phyloP scores from a whole-genome alignment of 2,797 vertebrate genomes.

The Amniataba percoides region DNA sequence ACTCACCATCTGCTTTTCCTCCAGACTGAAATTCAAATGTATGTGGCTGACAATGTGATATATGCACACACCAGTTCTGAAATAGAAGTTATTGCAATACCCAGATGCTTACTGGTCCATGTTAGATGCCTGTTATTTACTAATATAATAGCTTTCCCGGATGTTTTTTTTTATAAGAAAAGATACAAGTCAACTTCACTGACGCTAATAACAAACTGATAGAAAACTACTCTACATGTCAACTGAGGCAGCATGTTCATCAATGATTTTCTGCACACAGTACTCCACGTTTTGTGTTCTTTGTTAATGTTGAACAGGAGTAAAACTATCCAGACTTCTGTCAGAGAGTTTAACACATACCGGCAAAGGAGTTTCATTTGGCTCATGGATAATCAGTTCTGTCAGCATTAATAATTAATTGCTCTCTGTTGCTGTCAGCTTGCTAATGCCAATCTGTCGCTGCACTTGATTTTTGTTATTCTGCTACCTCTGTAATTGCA shows the following conservation, averaged over 20 bases:
- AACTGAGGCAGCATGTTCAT: slow-evolving; percentile 5
- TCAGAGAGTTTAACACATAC: slow-evolving; percentile 29
- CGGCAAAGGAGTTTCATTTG: slow-evolving; percentile 47
- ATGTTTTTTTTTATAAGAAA: neutral
- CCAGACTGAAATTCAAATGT: slow-evolving; percentile 52
- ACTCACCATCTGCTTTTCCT: slow-evolving; percentile 69
- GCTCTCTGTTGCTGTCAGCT: slow-evolving; percentile 49
- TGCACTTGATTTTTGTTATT: slow-evolving; percentile 49
- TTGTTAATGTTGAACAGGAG: slow-evolving; percentile 23
- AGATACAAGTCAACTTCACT: neutral
- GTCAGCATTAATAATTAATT: slow-evolving; percentile 62
- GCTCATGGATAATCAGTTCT: slow-evolving; percentile 53
- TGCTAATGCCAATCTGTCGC: slow-evolving; percentile 53
- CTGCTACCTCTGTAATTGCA: slow-evolving; percentile 40
- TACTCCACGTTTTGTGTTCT: slow-evolving; percentile 6
- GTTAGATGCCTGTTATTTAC: neutral
- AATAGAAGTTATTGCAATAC: slow-evolving; percentile 12
- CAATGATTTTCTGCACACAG: slow-evolving; percentile 8
- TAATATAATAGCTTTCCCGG: neutral
- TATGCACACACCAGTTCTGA: slow-evolving; percentile 13
- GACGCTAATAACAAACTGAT: slow-evolving; percentile 7
- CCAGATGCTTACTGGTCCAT: slow-evolving; percentile 1
- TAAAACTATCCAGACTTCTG: slow-evolving; percentile 31
- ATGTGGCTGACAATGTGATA: slow-evolving; percentile 27
- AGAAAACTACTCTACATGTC: slow-evolving; percentile 5